Conservation (phyloP, 2,888 invertebrate genomes). For the Eupithecia insigniata region DNA sequence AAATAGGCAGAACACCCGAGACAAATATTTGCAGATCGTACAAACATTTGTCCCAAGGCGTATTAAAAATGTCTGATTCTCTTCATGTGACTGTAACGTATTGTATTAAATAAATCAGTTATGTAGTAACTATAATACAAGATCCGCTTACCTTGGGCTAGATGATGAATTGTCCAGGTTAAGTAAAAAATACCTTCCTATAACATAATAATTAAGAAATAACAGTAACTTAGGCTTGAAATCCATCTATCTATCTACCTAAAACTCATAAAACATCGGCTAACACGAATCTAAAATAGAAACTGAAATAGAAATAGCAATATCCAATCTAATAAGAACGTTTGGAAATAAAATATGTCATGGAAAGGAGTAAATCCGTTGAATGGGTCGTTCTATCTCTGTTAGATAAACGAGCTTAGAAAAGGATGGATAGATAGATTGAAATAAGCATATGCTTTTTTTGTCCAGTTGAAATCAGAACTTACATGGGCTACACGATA, state of each 20-base stretch:
- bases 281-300: conserved; percentile 1
- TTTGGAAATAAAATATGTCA: conserved; percentile 28
- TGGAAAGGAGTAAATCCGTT: conserved; percentile 25
- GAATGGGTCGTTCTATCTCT: conserved; percentile 29
- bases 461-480: neutral
- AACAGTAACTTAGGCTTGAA: neutral
- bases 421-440: conserved; percentile 14
- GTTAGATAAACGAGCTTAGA: conserved; percentile 27
- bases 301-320: conserved; percentile 10
- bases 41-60: no score
- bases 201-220: neutral
- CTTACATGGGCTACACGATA: neutral
- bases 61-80: no score
- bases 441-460: neutral
- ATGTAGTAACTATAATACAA: no score
- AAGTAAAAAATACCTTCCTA: neutral
- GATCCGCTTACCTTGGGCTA: no score
- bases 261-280: neutral
- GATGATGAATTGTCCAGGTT: no score
- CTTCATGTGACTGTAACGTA: no score
- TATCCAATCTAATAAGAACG: conserved; percentile 19
- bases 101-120: no score
- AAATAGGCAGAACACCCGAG: no score
- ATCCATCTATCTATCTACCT: neutral
- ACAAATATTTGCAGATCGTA: no score